Evolutionary conservation across 2,113 vertebrate genomes (phyloP), one percentile per base, ranked within the genome.

Genomic region (Dinomys branickii): DNA sequence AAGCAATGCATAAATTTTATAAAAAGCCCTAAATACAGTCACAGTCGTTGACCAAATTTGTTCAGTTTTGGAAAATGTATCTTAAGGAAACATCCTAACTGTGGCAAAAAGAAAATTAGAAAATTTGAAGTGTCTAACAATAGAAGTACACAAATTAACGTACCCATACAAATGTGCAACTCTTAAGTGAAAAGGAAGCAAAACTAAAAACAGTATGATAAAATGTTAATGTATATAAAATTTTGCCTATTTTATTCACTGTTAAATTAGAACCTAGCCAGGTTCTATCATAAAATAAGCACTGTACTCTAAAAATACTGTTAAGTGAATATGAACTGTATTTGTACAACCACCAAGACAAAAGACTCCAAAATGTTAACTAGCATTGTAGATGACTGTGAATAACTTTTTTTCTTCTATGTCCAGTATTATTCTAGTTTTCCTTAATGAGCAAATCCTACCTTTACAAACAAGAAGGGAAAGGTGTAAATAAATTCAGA

Each of bases 21-120:
- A 56, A 63, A 88, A 88, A 80, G 3, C 22, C 17, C 78, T 88
- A 86, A 82, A 38, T 65, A 19, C 44, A 17, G 85, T 81, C 47
- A 84, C 17, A 67, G 2, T 35, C 58, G 83, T 89, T 95, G 59
- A 89, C n/a, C 65, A 93, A 44, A 56, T 97, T 91, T 91, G 44
- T 94, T 59, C 44, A 82, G n/a, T 94, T 90, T 63, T 78, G 77
- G 30, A 30, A 80, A 52, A 80, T 14, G 16, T 73, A 89, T 67
- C n/a, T 94, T 73, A 96, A 81, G 30, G 75, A 80, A 82, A 73
- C 52, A 89, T 84, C 84, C 12, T 81, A 93, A 94, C 61, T 89
- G 26, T 71, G 8, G 35, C 38, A 89, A 86, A 96, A 85, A 56
- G 30, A 67, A 33, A 22, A 67, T 28, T 78, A 20, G 82, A 91